A percentile compares a stretch with the other conserved stretches of the same genome.
Conservation (phyloP, 35 echinoderm and acorn worm genomes). For the Anneissia japonica region DNA sequence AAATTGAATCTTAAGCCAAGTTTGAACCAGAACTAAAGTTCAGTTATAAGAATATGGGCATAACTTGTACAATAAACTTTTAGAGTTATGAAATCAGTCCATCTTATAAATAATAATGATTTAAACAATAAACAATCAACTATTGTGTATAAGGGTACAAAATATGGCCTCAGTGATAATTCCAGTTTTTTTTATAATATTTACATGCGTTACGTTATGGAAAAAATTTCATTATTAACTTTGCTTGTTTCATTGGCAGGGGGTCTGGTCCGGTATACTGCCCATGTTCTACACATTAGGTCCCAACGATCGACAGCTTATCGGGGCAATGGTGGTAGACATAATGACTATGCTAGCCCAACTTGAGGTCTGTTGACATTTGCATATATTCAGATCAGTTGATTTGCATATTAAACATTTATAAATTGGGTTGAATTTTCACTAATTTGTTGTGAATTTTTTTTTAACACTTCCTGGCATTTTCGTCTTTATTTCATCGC, state of each 20-base stretch:
- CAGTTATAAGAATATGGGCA: no score
- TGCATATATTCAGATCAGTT: conserved; percentile 40
- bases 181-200: no score
- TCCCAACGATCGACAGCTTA: conserved; percentile 70
- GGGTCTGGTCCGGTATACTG: conserved; percentile 85
- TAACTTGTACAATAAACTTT: no score
- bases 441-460: background rate
- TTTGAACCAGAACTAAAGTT: no score
- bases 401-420: conserved; percentile 58
- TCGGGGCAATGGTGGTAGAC: conserved; percentile 93
- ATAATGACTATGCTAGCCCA: conserved; percentile 95
- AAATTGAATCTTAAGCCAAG: no score
- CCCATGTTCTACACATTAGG: conserved; percentile 81
- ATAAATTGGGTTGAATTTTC: background rate
- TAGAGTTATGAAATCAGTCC: no score
- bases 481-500: background rate
- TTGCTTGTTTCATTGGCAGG: conserved; percentile 42
- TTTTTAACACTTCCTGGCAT: background rate
- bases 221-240: background rate
- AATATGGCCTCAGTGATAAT: no score
- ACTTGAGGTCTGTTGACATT: conserved; percentile 60
- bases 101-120: no score
- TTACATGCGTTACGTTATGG: no score
- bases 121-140: no score
- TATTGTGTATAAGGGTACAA: no score